Conservation (phyloP, 1,140 invertebrate species). For the Camponotus pennsylvanicus region DNA sequence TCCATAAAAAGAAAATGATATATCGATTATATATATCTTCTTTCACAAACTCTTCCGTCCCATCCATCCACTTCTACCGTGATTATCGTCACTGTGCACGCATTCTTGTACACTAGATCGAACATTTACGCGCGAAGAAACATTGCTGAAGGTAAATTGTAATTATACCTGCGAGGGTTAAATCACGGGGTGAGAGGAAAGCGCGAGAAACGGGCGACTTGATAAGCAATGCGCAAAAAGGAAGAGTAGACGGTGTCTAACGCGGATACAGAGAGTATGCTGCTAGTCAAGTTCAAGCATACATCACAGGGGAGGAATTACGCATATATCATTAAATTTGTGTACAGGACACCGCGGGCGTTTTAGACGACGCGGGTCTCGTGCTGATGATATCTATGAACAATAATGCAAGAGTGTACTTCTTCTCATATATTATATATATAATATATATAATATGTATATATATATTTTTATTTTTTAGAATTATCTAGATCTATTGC, state of each 20-base stretch:
- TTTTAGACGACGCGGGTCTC: neutral
- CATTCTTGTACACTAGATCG: too few species aligned
- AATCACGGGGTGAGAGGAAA: slow-evolving; percentile 43
- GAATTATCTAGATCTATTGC: neutral
- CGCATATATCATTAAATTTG: slow-evolving; percentile 63
- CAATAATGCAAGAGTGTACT: neutral
- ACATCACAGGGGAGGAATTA: slow-evolving; percentile 50
- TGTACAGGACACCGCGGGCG: slow-evolving; percentile 20
- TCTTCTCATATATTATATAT: neutral
- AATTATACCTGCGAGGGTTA: slow-evolving; percentile 56
- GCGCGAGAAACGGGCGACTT: slow-evolving; percentile 38
- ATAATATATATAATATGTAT: too few species aligned
- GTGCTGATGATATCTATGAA: slow-evolving; percentile 20
- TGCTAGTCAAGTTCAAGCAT: slow-evolving; percentile 37
- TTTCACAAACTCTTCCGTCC: neutral
- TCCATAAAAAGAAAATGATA: neutral
- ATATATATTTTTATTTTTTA: slow-evolving; percentile 7
- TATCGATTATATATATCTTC: neutral
- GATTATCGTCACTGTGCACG: neutral
- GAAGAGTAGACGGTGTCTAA: slow-evolving; percentile 27
- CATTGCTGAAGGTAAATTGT: slow-evolving; percentile 50
- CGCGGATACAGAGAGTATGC: slow-evolving; percentile 16
- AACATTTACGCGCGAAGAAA: slow-evolving; percentile 8
- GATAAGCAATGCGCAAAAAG: slow-evolving; percentile 57
- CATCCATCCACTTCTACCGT: neutral